These are phyloP conservation scores for Nesoenas mayeri DNA, from an alignment of 2,113 vertebrate species.

Conservation along the genomic window DNA sequence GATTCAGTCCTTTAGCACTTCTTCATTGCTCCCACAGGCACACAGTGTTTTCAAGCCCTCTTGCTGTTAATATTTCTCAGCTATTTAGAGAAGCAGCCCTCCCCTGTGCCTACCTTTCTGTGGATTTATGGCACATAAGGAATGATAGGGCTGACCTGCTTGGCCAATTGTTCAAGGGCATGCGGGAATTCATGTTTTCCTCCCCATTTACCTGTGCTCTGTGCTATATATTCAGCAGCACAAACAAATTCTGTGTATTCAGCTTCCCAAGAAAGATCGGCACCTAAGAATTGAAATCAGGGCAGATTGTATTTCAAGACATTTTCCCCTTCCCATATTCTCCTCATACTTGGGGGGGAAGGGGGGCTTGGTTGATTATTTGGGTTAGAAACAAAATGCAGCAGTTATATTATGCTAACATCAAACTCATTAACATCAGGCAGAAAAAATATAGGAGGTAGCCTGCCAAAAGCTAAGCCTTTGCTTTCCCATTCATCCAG, in stretches of 20 bases:
- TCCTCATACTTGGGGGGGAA: background rate
- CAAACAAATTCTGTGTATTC: background rate
- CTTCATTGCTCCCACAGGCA: background rate
- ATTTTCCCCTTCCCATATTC: background rate
- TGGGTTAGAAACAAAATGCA: background rate
- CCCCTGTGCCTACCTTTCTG: background rate
- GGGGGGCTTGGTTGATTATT: background rate
- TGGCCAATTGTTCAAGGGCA: background rate
- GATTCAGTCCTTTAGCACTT: background rate
- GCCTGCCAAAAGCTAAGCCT: conserved; percentile 33
- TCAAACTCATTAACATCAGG: conserved; percentile 18
- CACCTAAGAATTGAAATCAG: background rate
- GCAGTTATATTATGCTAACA: conserved; percentile 33
- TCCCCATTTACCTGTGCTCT: background rate
- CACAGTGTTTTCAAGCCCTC: background rate
- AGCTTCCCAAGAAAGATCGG: conserved; percentile 7
- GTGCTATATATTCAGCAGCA: background rate
- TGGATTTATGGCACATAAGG: background rate
- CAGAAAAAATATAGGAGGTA: conserved; percentile 15
- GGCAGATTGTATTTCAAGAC: conserved; percentile 13
- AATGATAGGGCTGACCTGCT: background rate
- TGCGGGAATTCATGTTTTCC: background rate
- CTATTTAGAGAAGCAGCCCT: background rate
- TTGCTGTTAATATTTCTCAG: background rate
- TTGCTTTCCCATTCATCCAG: conserved; percentile 1